Conservation (phyloP, 2,888 invertebrate species). For the Noctua janthina region DNA sequence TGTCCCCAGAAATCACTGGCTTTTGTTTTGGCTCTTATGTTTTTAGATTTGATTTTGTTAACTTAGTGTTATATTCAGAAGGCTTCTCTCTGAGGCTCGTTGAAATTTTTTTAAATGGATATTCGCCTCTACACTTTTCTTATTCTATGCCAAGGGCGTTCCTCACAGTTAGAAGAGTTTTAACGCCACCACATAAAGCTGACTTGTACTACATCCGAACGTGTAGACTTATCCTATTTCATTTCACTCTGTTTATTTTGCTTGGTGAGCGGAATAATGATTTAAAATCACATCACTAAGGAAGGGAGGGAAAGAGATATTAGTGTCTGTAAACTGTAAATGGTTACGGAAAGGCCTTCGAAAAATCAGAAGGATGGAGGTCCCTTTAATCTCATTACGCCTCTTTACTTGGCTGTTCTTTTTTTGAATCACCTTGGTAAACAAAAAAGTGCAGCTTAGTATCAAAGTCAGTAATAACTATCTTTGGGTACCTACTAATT, state of each 20-base stretch:
- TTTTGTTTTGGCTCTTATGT: not conserved
- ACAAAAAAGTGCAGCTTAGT: too few relatives aligned
- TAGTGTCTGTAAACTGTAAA: not conserved
- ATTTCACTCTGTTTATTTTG: constrained; percentile 1
- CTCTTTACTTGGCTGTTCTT: too few relatives aligned
- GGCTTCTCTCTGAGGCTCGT: too few relatives aligned
- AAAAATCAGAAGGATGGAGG: not conserved
- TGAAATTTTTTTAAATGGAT: too few relatives aligned
- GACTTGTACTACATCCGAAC: constrained; percentile 15
- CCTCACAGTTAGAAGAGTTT: constrained; percentile 19
- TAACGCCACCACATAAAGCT: constrained; percentile 27
- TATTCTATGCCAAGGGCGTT: constrained; percentile 16
- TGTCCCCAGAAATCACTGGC: too few relatives aligned
- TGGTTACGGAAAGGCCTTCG: not conserved
- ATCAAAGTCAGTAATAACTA: too few relatives aligned
- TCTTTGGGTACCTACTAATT: too few relatives aligned
- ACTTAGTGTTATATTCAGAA: too few relatives aligned
- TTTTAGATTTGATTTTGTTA: not conserved
- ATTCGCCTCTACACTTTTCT: not conserved
- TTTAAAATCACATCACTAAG: not conserved
- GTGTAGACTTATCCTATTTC: constrained; percentile 14
- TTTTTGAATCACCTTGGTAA: too few relatives aligned
- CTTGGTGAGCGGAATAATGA: constrained; percentile 1
- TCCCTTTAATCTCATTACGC: too few relatives aligned
- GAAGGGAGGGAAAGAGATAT: not conserved